Evolutionary conservation across 2,888 invertebrate genomes (phyloP).

Genomic region (Meghimatium bilineatum): DNA sequence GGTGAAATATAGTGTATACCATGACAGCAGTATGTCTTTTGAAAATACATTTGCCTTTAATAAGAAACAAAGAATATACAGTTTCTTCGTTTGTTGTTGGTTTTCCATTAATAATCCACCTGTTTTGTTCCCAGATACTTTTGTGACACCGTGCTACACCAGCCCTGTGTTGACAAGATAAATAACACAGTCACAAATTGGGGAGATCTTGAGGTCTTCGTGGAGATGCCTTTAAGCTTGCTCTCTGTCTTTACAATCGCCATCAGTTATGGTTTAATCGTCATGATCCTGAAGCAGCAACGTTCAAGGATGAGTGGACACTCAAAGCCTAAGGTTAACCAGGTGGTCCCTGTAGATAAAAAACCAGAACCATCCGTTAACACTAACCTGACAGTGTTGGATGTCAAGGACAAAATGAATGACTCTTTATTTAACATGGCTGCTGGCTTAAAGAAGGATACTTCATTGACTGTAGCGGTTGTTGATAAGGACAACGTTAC

Average conservation of each 20-base stretch:
- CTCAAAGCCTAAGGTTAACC: slow-evolving; percentile 23
- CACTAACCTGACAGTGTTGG: background rate
- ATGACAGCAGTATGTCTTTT: too few species aligned
- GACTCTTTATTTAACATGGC: background rate
- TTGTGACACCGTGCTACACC: slow-evolving; percentile 38
- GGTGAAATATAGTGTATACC: too few species aligned
- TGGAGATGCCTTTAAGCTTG: slow-evolving; percentile 48
- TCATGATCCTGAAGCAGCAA: slow-evolving; percentile 41
- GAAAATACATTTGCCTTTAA: too few species aligned
- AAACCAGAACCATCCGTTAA: background rate
- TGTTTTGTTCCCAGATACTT: slow-evolving; percentile 34
- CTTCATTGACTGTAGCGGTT: background rate
- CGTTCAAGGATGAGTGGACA: slow-evolving; percentile 35
- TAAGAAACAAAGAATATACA: too few species aligned
- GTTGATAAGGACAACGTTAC: background rate
- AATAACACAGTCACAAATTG: slow-evolving; percentile 8
- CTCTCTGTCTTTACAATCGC: slow-evolving; percentile 36
- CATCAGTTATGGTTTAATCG: slow-evolving; percentile 49
- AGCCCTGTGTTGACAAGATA: slow-evolving; percentile 25
- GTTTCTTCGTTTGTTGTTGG: background rate
- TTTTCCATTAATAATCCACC: background rate
- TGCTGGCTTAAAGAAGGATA: background rate
- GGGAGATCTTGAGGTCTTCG: slow-evolving; percentile 47
- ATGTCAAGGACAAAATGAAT: background rate
- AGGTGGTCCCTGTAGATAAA: slow-evolving; percentile 15